Conservation (phyloP, 2,888 invertebrate genomes). For the Caenorhabditis wallacei region DNA sequence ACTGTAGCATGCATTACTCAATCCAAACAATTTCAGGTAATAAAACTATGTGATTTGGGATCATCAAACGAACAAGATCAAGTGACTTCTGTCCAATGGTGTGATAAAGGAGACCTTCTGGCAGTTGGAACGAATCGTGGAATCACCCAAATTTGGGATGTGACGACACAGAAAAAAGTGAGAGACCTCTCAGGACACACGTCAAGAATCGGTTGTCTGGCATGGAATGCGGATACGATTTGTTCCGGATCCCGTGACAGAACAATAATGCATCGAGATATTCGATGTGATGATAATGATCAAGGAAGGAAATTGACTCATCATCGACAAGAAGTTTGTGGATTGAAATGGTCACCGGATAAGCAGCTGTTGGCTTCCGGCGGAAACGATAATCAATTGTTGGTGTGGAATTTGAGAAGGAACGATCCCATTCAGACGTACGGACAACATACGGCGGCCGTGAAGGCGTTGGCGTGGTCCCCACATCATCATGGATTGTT, state of each 20-base stretch:
- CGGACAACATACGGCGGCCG: conserved; percentile 96
- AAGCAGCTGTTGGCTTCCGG: conserved; percentile 97
- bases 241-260: conserved; percentile 92
- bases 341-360: conserved; percentile 98
- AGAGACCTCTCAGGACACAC: conserved; percentile 77
- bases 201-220: conserved; percentile 82
- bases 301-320: conserved; percentile 91
- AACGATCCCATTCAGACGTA: conserved; percentile 91
- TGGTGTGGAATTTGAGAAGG: conserved; percentile 93
- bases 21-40: conserved; percentile 85
- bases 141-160: conserved; percentile 91
- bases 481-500: conserved; percentile 97
- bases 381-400: conserved; percentile 96
- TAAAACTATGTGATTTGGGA: conserved; percentile 92
- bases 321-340: conserved; percentile 97
- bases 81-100: conserved; percentile 99
- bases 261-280: conserved; percentile 94
- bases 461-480: conserved; percentile 98
- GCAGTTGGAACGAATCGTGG: conserved; percentile 91
- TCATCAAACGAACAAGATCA: conserved; percentile 89
- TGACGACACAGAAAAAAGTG: conserved; percentile 93
- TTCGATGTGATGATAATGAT: conserved; percentile 88
- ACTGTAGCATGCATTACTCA: no score
- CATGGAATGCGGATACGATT: conserved; percentile 83
- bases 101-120: conserved; percentile 95